Conservation (phyloP, 1,140 invertebrate species). For the Atopsyche davidsoni region DNA sequence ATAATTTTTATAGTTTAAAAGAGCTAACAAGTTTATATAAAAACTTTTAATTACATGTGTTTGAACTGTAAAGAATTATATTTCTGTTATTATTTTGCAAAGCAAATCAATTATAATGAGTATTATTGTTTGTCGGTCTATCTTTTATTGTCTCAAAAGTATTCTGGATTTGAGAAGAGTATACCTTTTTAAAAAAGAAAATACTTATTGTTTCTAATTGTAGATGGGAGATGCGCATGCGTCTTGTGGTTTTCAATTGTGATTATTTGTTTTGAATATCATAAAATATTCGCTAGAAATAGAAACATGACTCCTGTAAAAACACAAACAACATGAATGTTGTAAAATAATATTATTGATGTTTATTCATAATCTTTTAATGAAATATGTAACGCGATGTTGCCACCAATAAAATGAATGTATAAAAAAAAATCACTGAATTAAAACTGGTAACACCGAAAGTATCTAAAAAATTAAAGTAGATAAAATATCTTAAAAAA, state of each 20-base stretch:
- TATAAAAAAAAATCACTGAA: background rate
- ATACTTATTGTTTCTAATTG: background rate
- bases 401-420: background rate
- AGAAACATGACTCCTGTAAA: background rate
- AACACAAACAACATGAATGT: background rate
- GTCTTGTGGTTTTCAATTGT: too few species aligned
- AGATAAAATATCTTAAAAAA: background rate
- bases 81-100: background rate
- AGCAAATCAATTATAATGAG: background rate
- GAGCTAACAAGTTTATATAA: background rate
- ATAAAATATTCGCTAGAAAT: background rate
- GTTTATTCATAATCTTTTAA: background rate
- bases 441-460: background rate
- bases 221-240: background rate
- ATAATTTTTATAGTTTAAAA: too few species aligned
- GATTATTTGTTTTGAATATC: background rate
- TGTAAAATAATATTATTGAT: background rate
- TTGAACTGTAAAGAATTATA: background rate
- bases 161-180: background rate
- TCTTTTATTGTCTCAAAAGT: background rate
- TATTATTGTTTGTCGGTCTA: background rate
- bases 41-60: background rate
- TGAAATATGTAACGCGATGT: background rate
- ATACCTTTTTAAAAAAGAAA: background rate
- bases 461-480: background rate